phyloP scores from a whole-genome alignment of 2,113 vertebrate species.

The Carassius carassius region DNA sequence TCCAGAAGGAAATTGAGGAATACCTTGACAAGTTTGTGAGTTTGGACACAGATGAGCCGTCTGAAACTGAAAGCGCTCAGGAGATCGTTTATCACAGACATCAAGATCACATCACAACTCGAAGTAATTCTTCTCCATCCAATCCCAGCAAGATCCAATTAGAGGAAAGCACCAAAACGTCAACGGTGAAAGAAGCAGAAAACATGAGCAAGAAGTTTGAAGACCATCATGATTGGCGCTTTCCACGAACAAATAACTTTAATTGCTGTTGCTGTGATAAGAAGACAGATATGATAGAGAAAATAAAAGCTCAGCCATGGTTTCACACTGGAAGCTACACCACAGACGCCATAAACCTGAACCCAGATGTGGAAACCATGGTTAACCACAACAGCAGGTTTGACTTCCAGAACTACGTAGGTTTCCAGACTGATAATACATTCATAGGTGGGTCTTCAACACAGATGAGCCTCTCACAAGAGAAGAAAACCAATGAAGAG shows the following conservation, averaged over 20 bases:
- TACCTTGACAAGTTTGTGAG: conserved; percentile 9
- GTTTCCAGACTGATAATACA: conserved; percentile 37
- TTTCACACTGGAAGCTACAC: background rate
- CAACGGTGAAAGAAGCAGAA: background rate
- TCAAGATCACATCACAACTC: conserved; percentile 19
- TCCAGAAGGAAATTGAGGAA: background rate
- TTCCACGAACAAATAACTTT: conserved; percentile 7
- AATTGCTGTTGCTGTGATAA: conserved; percentile 26
- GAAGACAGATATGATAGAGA: background rate
- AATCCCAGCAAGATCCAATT: background rate
- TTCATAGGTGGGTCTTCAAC: background rate
- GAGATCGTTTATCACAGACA: conserved; percentile 36
- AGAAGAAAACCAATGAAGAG: conserved; percentile 20
- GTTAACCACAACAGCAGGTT: conserved; percentile 6
- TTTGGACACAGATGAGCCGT: conserved; percentile 37
- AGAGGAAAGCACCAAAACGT: background rate
- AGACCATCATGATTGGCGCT: background rate
- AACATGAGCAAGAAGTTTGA: background rate
- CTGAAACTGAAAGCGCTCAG: conserved; percentile 53
- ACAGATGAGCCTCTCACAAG: background rate
- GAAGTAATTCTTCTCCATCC: background rate
- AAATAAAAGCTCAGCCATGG: background rate
- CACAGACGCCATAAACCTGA: conserved; percentile 13
- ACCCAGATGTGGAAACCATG: background rate
- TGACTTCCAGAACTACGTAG: conserved; percentile 24